Percentiles rank a stretch among this genome's conserved stretches.
Conservation (phyloP, 2,888 invertebrate genomes). For the Thymelicus lineola region DNA sequence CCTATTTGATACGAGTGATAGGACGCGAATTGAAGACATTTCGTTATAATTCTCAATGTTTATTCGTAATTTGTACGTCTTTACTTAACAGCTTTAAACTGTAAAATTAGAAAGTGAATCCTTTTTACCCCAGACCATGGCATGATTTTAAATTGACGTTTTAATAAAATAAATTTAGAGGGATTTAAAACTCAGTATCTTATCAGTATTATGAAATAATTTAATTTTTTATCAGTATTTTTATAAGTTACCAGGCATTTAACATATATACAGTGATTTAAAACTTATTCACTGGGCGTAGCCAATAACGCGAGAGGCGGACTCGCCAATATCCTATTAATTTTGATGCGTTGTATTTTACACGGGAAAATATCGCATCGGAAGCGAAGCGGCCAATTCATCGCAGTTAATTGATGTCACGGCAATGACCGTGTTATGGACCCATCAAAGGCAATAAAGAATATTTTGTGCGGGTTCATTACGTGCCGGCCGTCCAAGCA, state of each 20-base stretch:
- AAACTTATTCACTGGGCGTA: conserved; percentile 42
- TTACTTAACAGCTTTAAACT: too few species aligned
- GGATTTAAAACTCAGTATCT: too few species aligned
- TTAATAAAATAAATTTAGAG: too few species aligned
- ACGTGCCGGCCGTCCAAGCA: conserved; percentile 38
- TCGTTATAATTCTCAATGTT: background rate
- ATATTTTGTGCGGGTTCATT: conserved; percentile 45
- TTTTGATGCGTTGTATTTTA: conserved; percentile 56
- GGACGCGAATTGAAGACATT: background rate
- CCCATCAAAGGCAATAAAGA: conserved; percentile 56
- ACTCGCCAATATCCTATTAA: conserved; percentile 51
- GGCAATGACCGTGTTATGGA: conserved; percentile 63
- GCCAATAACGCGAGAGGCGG: conserved; percentile 48
- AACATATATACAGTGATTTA: conserved; percentile 24
- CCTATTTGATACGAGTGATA: background rate
- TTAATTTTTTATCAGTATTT: background rate
- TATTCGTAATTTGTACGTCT: too few species aligned
- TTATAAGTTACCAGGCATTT: conserved; percentile 16
- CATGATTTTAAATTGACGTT: too few species aligned
- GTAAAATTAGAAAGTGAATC: too few species aligned
- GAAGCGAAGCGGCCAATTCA: conserved; percentile 56
- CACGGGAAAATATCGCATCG: conserved; percentile 52
- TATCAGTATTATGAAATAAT: too few species aligned
- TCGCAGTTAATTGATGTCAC: conserved; percentile 63
- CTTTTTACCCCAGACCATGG: too few species aligned